These are phyloP conservation scores for Eulemur mongoz DNA, from an alignment of 2,797 vertebrate species.

Conservation along the genomic window DNA sequence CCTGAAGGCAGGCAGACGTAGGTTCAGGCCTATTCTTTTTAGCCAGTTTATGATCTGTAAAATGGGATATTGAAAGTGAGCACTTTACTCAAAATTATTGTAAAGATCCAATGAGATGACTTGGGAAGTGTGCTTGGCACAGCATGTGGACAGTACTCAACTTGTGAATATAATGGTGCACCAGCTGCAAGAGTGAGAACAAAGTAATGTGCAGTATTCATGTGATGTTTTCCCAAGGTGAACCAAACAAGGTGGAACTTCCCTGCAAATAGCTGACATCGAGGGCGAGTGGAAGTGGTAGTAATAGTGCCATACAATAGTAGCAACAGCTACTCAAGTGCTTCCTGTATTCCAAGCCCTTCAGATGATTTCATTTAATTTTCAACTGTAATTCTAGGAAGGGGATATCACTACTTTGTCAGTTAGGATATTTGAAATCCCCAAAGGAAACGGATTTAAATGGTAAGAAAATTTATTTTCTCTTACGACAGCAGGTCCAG, in stretches of 20 bases:
- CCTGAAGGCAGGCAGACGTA: not conserved
- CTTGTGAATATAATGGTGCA: not conserved
- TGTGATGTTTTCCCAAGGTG: not conserved
- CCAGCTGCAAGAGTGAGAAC: not conserved
- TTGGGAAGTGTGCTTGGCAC: not conserved
- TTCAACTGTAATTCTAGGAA: not conserved
- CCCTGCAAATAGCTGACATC: not conserved
- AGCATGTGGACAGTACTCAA: not conserved
- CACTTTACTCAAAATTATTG: not conserved
- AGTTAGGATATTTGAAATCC: conserved; percentile 8
- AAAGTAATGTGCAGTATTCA: not conserved
- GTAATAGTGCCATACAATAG: not conserved
- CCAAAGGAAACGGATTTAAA: not conserved
- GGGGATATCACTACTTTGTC: not conserved
- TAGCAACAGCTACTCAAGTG: not conserved
- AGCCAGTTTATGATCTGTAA: not conserved
- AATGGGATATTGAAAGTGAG: not conserved
- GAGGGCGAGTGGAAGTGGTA: not conserved
- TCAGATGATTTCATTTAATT: not conserved
- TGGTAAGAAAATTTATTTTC: not conserved
- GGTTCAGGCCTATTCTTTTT: not conserved
- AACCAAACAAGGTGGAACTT: not conserved
- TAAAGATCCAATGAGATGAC: not conserved
- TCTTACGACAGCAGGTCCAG: not conserved
- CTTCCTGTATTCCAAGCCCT: not conserved